These are phyloP conservation scores for Ammodramus savannarum DNA, from an alignment of 2,113 vertebrate genomes.

Conservation along the genomic window DNA sequence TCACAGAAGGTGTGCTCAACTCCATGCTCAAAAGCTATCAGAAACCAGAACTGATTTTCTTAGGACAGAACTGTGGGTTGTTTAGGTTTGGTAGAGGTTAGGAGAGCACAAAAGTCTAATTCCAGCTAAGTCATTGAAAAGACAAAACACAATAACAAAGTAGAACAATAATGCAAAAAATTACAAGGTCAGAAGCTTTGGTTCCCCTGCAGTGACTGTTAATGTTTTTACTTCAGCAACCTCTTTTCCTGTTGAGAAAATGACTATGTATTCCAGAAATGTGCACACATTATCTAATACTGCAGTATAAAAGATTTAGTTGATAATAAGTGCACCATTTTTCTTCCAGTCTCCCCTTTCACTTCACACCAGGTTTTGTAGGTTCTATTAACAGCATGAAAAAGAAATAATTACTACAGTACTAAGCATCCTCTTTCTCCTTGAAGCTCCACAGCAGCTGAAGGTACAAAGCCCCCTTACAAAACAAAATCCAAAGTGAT, in stretches of 20 bases:
- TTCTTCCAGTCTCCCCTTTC: background rate
- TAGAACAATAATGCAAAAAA: background rate
- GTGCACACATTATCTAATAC: background rate
- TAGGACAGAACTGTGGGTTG: background rate
- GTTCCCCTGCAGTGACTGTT: background rate
- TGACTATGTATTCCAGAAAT: background rate
- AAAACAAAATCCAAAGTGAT: background rate
- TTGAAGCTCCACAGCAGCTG: background rate
- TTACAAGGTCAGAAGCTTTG: background rate
- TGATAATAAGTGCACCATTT: background rate
- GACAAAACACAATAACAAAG: background rate
- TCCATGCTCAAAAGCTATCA: background rate
- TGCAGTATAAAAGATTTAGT: background rate
- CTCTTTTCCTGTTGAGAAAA: slow-evolving; percentile 18
- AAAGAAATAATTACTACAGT: background rate
- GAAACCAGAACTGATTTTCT: background rate
- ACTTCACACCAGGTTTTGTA: background rate
- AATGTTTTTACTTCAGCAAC: background rate
- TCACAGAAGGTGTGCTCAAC: background rate
- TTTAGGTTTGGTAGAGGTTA: background rate
- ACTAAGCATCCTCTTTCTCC: background rate
- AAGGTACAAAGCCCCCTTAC: background rate
- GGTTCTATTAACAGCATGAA: background rate
- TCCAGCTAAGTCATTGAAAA: background rate
- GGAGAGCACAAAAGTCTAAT: background rate